Evolutionary conservation across 2,797 vertebrate species (phyloP).

Genomic region (Neostethus bicornis): DNA sequence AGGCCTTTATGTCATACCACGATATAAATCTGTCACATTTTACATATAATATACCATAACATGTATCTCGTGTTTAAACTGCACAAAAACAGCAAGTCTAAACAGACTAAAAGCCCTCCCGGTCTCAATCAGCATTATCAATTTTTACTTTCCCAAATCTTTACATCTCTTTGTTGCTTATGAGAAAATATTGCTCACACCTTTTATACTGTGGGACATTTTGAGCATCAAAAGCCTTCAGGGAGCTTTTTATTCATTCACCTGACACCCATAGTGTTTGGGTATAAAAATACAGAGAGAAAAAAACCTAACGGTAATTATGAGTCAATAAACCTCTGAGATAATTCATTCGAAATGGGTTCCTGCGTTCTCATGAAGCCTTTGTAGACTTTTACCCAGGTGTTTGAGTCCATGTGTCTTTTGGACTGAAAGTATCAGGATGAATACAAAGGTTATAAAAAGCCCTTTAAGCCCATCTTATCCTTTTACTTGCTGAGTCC

Average conservation of each 20-base stretch:
- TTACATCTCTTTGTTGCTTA: background rate
- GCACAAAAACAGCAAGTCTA: no score
- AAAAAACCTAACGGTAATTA: background rate
- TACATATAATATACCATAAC: no score
- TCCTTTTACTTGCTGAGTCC: slow-evolving; percentile 81
- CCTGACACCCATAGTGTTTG: slow-evolving; percentile 19
- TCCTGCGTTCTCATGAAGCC: slow-evolving; percentile 1
- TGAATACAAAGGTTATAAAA: slow-evolving; percentile 72
- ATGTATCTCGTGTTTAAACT: no score
- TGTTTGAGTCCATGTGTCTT: slow-evolving; percentile 35
- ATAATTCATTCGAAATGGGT: slow-evolving; percentile 20
- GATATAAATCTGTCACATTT: no score
- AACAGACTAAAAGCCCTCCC: no score
- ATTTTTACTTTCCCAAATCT: no score
- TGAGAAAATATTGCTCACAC: background rate
- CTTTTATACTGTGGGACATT: slow-evolving; percentile 1
- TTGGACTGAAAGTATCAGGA: slow-evolving; percentile 26
- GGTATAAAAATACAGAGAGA: background rate
- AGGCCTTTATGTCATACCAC: no score
- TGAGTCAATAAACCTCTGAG: slow-evolving; percentile 11
- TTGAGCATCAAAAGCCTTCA: slow-evolving; percentile 10
- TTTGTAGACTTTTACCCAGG: slow-evolving; percentile 34
- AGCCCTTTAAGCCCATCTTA: slow-evolving; percentile 73
- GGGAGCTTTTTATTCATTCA: slow-evolving; percentile 3
- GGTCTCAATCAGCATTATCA: no score